Base-by-base conservation (phyloP, 2,797 vertebrate genomes). In the Pipistrellus pipistrellus region DNA sequence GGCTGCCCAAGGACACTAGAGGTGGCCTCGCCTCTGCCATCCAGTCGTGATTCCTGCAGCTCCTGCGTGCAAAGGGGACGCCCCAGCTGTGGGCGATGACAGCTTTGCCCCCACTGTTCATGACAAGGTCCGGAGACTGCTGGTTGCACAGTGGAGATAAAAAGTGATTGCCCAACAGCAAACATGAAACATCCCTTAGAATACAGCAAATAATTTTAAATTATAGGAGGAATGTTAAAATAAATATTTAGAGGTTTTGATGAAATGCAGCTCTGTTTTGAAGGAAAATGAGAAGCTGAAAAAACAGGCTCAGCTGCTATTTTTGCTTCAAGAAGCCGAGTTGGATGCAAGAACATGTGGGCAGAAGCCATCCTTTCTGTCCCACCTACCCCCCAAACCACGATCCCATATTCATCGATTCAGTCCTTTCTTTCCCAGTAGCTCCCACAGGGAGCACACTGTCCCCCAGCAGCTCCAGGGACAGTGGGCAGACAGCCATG, bases 211-310 rank as follows among this genome's bases (percentile, higher is more conserved):
- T 8, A 12, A 51, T 64, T 90, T 85, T 96, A 93, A 97, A 94
- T 89, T 90, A 55, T 21, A 75, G 84, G 32, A 96, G 94, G 96
- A 95, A 96, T 0, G 53, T 93, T 80, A 62, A 87, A 90, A 94
- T 95, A 97, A 97, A 97, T 77, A 97, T 97, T 97, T 96, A 91
- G 18, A 85, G 72, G 87, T 25, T 66, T 85, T 95, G 97, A 97
- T 78, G 96, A 97, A 23, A 94, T 46, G 90, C 97, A 96, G 97
- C 72, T 8, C 92, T 32, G 78, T 7, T 38, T 86, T 93, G 48
- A 81, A 97, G 96, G 93, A 95, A 96, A 96, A 97, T n/a, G 90
- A 95, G 89, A 97, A 90, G 84, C 68, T 30, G 0, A 88, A 95
- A 62, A 64, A 90, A 81, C 90, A 5, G 78, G 91, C 89, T 23